phyloP scores from a whole-genome alignment of 1,140 invertebrate genomes.

The Ceratosolen fusciceps region DNA sequence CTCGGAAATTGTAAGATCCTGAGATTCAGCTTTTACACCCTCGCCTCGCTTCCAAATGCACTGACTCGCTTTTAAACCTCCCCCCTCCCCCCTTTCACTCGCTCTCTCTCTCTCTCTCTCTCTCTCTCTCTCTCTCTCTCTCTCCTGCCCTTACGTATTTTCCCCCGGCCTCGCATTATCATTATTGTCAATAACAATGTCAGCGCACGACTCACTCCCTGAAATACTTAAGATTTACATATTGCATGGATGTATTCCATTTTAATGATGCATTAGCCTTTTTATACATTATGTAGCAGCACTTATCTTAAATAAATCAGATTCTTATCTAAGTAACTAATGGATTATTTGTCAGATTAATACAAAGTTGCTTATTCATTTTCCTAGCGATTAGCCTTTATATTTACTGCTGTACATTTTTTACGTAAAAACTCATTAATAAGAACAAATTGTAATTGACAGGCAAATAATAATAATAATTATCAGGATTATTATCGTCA shows the following conservation, averaged over 20 bases:
- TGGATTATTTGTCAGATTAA: neutral
- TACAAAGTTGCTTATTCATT: neutral
- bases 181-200: neutral
- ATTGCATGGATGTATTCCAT: neutral
- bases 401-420: too few relatives aligned
- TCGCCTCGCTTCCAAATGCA: neutral
- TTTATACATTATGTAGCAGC: neutral
- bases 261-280: neutral
- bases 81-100: too few relatives aligned
- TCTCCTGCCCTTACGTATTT: too few relatives aligned
- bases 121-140: too few relatives aligned
- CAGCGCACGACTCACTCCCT: neutral
- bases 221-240: neutral
- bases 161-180: too few relatives aligned
- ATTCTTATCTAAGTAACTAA: neutral
- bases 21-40: neutral
- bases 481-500: too few relatives aligned
- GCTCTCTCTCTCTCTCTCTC: too few relatives aligned
- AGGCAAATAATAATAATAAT: too few relatives aligned
- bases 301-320: neutral
- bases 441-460: too few relatives aligned
- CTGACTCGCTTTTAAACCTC: neutral
- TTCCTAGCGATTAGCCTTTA: neutral
- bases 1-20: neutral
- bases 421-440: neutral